These are phyloP conservation scores for Phacellophora camtschatica DNA, from an alignment of 30 jellyfish, hydroid and myxozoan genomes.

Conservation along the genomic window DNA sequence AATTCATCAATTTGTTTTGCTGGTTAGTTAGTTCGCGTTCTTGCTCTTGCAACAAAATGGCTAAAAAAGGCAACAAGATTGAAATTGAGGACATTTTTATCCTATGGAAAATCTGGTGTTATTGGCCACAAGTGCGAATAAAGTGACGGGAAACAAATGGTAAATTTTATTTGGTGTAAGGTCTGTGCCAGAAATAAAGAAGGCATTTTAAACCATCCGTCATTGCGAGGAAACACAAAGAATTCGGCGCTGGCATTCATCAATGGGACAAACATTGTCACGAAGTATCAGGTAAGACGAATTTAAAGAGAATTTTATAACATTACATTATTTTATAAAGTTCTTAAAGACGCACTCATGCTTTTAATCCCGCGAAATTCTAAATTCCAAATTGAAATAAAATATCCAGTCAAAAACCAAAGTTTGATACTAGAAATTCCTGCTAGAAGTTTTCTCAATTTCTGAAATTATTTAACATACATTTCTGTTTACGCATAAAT, in stretches of 20 bases:
- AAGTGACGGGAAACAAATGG: neutral
- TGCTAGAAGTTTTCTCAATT: no score
- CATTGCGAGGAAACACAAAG: slow-evolving; percentile 23
- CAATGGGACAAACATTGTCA: slow-evolving; percentile 35
- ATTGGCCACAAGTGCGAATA: slow-evolving; percentile 22
- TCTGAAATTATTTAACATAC: no score
- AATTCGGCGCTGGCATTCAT: slow-evolving; percentile 20
- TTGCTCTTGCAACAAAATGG: neutral
- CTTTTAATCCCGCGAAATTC: no score
- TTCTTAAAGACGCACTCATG: no score
- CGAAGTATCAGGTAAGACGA: slow-evolving; percentile 29
- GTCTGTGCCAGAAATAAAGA: slow-evolving; percentile 30
- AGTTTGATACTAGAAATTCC: no score
- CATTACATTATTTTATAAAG: no score
- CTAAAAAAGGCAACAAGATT: slow-evolving; percentile 20
- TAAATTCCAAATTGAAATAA: no score
- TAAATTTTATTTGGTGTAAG: slow-evolving; percentile 39
- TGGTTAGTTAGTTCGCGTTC: neutral
- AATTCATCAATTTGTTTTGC: no score
- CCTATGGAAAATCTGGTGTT: neutral
- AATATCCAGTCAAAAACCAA: no score
- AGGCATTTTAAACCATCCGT: neutral
- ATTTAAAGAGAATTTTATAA: no score
- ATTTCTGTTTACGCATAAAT: no score
- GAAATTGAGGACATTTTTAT: neutral